Conservation (phyloP, 2,888 invertebrate genomes). For the Choristoneura rosaceana region DNA sequence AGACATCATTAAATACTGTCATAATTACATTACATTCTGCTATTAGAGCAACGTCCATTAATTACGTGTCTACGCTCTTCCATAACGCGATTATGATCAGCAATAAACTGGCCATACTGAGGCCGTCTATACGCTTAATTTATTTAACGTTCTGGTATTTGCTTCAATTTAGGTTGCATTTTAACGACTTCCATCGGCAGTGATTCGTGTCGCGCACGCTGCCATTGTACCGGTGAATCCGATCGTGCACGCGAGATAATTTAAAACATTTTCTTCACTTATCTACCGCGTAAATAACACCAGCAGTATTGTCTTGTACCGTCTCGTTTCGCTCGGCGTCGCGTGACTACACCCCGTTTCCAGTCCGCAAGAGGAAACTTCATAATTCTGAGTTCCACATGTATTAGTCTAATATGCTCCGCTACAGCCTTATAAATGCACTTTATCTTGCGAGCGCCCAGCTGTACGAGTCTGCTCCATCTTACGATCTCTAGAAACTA, state of each 20-base stretch:
- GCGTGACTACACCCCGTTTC: conserved; percentile 74
- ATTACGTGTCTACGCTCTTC: conserved; percentile 33
- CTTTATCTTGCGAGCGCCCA: conserved; percentile 28
- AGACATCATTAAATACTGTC: conserved; percentile 9
- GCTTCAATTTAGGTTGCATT: conserved; percentile 45
- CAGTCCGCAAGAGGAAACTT: conserved; percentile 63
- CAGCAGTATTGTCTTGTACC: conserved; percentile 68
- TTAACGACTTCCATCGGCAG: conserved; percentile 40
- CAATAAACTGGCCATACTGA: conserved; percentile 33
- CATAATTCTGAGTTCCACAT: conserved; percentile 64
- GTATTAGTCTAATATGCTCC: conserved; percentile 57
- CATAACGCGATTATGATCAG: conserved; percentile 37
- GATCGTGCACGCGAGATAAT: conserved; percentile 66
- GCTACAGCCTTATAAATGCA: conserved; percentile 49
- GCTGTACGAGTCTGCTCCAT: conserved; percentile 37
- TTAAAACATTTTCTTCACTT: conserved; percentile 72
- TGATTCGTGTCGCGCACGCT: conserved; percentile 40
- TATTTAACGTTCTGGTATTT: conserved; percentile 41
- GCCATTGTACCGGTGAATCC: conserved; percentile 49
- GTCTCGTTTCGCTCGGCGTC: conserved; percentile 62
- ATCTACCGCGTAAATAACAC: conserved; percentile 73
- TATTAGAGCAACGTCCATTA: conserved; percentile 28
- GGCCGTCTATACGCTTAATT: conserved; percentile 35
- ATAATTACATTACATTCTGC: conserved; percentile 27
- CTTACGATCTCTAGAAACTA: conserved; percentile 53